These are phyloP conservation scores for Lepidurus apus DNA, from an alignment of 1,140 invertebrate species.

Conservation along the genomic window DNA sequence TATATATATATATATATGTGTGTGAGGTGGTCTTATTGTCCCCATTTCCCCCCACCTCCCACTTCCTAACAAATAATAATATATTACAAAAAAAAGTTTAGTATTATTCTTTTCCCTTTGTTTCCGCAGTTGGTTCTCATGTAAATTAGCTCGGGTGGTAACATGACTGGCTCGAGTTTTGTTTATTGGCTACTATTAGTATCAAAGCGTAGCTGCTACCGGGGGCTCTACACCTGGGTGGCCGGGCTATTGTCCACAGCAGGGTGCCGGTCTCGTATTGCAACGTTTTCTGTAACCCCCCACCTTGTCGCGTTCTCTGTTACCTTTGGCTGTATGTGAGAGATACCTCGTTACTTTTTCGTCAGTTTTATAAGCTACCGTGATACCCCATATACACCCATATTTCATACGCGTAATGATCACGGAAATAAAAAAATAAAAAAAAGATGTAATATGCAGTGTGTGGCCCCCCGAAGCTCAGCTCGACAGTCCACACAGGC, in stretches of 20 bases:
- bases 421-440: not conserved
- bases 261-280: slow-evolving; percentile 16
- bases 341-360: not conserved
- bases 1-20: too few relatives aligned
- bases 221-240: slow-evolving; percentile 23
- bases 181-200: slow-evolving; percentile 28
- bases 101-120: not conserved
- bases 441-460: not conserved
- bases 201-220: slow-evolving; percentile 25
- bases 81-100: too few relatives aligned
- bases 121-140: slow-evolving; percentile 8
- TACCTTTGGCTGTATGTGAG: slow-evolving; percentile 29
- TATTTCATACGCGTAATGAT: slow-evolving; percentile 19
- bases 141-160: slow-evolving; percentile 18
- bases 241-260: not conserved
- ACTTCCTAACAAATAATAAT: too few relatives aligned
- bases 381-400: slow-evolving; percentile 9
- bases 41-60: too few relatives aligned
- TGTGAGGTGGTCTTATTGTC: too few relatives aligned
- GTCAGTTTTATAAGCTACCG: not conserved
- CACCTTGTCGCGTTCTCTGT: slow-evolving; percentile 15
- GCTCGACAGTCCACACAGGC: not conserved
- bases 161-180: slow-evolving; percentile 6
- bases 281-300: slow-evolving; percentile 17
- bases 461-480: not conserved